Conservation (phyloP, 2,797 vertebrate species). For the Sebastolobus altivelis region DNA sequence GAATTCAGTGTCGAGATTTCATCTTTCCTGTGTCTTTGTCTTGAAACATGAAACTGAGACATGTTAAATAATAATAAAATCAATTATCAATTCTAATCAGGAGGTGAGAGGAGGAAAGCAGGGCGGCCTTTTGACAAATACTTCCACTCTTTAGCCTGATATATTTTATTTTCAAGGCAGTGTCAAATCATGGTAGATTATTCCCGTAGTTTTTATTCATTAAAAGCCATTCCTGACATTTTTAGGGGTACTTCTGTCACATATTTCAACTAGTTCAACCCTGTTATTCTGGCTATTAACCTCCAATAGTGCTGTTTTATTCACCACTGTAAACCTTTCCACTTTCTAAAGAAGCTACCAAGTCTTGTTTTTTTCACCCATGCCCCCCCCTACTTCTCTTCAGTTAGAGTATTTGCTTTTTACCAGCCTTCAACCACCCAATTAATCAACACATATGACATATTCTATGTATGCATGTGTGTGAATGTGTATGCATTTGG, state of each 20-base stretch:
- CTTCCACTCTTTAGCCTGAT: neutral
- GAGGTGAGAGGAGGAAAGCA: neutral
- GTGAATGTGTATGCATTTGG: constrained; percentile 59
- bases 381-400: neutral
- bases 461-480: constrained; percentile 1
- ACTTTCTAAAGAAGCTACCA: neutral
- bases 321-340: neutral
- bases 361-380: neutral
- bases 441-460: constrained; percentile 70
- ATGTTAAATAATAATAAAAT: too few species aligned
- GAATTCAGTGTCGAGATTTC: too few species aligned
- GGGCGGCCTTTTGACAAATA: neutral
- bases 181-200: neutral
- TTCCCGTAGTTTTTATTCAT: neutral
- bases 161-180: constrained; percentile 4
- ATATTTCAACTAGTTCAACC: constrained; percentile 4
- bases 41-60: too few species aligned
- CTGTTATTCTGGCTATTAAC: constrained; percentile 11
- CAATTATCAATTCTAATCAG: neutral
- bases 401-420: constrained; percentile 39
- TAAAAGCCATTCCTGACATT: neutral
- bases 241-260: neutral
- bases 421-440: constrained; percentile 47
- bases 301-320: neutral
- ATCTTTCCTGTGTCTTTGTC: too few species aligned